Evolutionary conservation across 2,797 vertebrate species (phyloP).

Genomic region (Gadopsis marmoratus): DNA sequence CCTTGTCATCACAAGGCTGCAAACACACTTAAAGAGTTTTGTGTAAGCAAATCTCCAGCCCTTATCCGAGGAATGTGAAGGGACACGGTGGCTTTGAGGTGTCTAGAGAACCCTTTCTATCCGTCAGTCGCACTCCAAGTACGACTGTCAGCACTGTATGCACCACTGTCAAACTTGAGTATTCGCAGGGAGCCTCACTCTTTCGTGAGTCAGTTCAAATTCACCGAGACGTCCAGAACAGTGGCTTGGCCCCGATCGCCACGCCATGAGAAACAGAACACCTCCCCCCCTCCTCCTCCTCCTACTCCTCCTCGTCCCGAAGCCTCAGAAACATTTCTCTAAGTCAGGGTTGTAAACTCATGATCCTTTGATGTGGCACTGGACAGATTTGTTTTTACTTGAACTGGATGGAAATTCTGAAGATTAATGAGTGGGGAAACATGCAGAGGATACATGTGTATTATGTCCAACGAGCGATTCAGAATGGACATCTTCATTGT

Average conservation of each 20-base stretch:
- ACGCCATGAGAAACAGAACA: constrained; percentile 55
- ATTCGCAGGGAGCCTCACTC: constrained; percentile 40
- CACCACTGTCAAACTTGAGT: constrained; percentile 49
- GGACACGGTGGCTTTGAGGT: constrained; percentile 59
- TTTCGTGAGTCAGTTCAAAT: constrained; percentile 50
- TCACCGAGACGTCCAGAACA: constrained; percentile 65
- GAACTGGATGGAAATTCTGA: constrained; percentile 53
- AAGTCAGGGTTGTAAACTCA: constrained; percentile 75
- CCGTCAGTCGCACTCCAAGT: constrained; percentile 45
- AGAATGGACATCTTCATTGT: constrained; percentile 57
- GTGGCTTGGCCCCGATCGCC: constrained; percentile 69
- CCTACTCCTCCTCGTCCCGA: constrained; percentile 28
- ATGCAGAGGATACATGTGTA: constrained; percentile 38
- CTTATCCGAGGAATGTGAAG: constrained; percentile 54
- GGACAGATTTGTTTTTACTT: constrained; percentile 72
- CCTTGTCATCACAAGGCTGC: constrained; percentile 61
- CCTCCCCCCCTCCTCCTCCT: constrained; percentile 1
- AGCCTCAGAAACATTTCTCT: constrained; percentile 71
- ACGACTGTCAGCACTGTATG: constrained; percentile 42
- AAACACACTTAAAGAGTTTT: constrained; percentile 64
- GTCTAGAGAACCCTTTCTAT: constrained; percentile 44
- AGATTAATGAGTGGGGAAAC: constrained; percentile 67
- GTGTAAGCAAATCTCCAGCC: constrained; percentile 60
- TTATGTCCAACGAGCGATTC: constrained; percentile 41
- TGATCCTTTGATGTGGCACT: constrained; percentile 78